Conservation (phyloP, 2,797 vertebrate genomes). For the Macroramphosus scolopax region DNA sequence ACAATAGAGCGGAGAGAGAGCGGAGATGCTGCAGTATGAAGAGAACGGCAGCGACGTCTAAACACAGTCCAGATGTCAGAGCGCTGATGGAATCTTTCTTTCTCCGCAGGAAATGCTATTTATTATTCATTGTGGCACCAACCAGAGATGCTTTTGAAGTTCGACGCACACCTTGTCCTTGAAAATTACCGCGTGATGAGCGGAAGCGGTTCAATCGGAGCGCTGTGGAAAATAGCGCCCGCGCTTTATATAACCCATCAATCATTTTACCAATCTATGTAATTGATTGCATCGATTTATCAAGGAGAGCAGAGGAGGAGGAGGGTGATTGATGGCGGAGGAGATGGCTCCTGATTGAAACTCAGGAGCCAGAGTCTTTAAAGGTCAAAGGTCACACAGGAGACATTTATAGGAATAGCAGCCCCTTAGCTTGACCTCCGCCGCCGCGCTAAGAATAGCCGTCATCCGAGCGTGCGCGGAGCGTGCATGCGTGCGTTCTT, state of each 20-base stretch:
- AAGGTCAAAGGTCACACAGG: constrained; percentile 63
- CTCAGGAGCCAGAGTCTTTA: constrained; percentile 65
- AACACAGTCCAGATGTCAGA: constrained; percentile 21
- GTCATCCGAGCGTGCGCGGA: constrained; percentile 20
- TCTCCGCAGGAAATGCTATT: constrained; percentile 1
- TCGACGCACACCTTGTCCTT: constrained; percentile 15
- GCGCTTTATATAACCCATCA: constrained; percentile 40
- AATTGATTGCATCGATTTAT: constrained; percentile 63
- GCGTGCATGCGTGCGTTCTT: constrained; percentile 3
- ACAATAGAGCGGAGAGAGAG: constrained; percentile 15
- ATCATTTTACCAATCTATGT: constrained; percentile 60
- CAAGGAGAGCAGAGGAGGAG: constrained; percentile 31
- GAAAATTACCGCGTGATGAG: constrained; percentile 11
- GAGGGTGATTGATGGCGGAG: constrained; percentile 52
- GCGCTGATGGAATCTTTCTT: constrained; percentile 1
- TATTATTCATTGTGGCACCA: constrained; percentile 7
- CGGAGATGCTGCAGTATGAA: constrained; percentile 20
- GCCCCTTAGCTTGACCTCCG: constrained; percentile 23
- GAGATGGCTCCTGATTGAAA: constrained; percentile 60
- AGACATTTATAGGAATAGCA: constrained; percentile 49
- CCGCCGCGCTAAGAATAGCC: constrained; percentile 29
- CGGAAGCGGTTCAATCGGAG: constrained; percentile 19
- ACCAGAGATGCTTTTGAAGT: constrained; percentile 11
- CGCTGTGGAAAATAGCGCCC: constrained; percentile 11
- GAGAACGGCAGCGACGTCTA: constrained; percentile 11